Base-by-base conservation (phyloP, 2,888 invertebrate genomes). In the Serrognathus titanus region DNA sequence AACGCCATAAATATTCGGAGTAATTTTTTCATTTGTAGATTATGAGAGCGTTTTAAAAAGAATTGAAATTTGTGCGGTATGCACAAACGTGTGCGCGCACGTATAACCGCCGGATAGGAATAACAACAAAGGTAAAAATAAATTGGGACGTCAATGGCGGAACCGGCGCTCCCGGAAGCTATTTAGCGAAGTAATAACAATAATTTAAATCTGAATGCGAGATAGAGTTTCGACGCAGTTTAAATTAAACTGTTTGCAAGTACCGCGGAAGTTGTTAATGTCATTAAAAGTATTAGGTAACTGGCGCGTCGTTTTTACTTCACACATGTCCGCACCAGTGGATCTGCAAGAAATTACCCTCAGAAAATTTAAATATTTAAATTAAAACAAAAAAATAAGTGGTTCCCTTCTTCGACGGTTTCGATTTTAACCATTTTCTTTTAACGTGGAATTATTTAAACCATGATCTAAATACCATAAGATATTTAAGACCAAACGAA, bases 211-310 rank as follows among this genome's bases (percentile, higher is more conserved):
- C 66, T 63, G 48, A 53, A 65, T 64, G 40, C 59, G 48, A 64
- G 65, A 68, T 64, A 64, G 58, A 62, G 57, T 63, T 65, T 62
- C 62, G 61, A 55, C 61, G 52, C 62, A 58, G 62, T 63, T 63
- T 63, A 65, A 68, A 63, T 68, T 66, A 68, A 67, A 66, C 62
- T 60, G 63, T 61, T 63, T 61, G 61, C 62, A 65, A 61, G 63
- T 63, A 63, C 59, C 53, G 56, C 60, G 63, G 65, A 65, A 63
- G 63, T 65, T 63, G 63, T 65, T 65, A 65, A 65, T 63, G 62
- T 60, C 60, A 55, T 63, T 62, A 61, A 57, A 61, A 59, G 57
- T 58, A 63, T 62, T 54, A 16, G 16, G 16, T 16, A n/a, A 55
- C 55, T 57, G 38, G 52, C 48, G 60, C 24, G 24, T 31, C 24